These are phyloP conservation scores for Artibeus lituratus DNA, from an alignment of 2,797 vertebrate genomes.

Conservation along the genomic window DNA sequence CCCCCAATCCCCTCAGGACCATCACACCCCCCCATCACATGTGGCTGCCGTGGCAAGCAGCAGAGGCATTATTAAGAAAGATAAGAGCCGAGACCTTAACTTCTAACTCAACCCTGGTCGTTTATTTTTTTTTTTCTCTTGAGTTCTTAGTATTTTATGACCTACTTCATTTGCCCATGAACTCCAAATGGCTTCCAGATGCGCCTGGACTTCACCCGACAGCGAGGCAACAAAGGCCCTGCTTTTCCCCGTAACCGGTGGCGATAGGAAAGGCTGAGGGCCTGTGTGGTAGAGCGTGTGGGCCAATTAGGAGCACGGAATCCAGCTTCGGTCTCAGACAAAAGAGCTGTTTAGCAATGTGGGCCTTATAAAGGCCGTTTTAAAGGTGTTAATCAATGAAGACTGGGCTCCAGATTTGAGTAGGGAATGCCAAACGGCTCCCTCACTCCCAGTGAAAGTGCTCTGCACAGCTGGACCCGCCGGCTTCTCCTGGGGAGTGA, in stretches of 20 bases:
- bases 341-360: neutral
- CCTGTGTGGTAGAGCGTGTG: fast-evolving
- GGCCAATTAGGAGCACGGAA: neutral
- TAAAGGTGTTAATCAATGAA: neutral
- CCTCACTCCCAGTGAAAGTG: neutral
- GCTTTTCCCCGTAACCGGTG: fast-evolving
- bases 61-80: neutral
- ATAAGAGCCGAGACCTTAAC: neutral
- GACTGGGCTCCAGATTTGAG: neutral
- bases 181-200: constrained; percentile 62
- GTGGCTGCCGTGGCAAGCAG: neutral
- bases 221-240: neutral
- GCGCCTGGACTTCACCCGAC: constrained; percentile 14
- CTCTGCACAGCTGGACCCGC: neutral
- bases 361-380: neutral
- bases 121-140: neutral
- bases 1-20: no score
- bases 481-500: neutral
- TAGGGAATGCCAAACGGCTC: neutral
- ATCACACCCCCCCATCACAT: neutral
- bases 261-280: neutral
- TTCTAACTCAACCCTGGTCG: neutral
- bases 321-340: neutral
- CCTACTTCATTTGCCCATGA: constrained; percentile 45
- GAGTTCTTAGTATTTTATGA: constrained; percentile 47